Conservation (phyloP, 2,888 invertebrate species). For the Yponomeuta cagnagella region DNA sequence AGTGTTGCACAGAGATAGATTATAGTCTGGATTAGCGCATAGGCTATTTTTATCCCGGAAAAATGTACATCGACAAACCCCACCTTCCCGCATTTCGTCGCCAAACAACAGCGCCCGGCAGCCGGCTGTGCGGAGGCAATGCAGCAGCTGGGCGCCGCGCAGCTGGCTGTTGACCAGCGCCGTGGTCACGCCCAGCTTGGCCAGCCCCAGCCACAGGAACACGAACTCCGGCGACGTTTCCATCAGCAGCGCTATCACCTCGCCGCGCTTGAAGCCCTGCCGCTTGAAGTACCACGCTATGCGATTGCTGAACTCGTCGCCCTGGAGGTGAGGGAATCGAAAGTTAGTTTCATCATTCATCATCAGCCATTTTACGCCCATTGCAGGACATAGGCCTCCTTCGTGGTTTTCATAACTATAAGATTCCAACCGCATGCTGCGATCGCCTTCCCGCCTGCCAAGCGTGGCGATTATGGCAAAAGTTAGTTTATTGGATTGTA, state of each 20-base stretch:
- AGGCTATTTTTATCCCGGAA: too few species aligned
- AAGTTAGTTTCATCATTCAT: background rate
- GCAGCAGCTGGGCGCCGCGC: constrained; percentile 83
- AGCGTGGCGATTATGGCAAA: too few species aligned
- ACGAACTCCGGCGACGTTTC: constrained; percentile 93
- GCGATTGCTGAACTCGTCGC: constrained; percentile 76
- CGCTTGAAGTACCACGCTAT: constrained; percentile 74
- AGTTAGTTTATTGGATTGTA: too few species aligned
- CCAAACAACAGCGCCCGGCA: constrained; percentile 88
- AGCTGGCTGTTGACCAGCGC: constrained; percentile 94
- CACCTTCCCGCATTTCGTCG: constrained; percentile 73
- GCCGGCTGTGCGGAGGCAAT: constrained; percentile 86
- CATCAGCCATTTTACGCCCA: too few species aligned
- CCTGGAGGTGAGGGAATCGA: constrained; percentile 40
- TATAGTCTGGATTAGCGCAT: too few species aligned
- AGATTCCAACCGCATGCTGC: too few species aligned
- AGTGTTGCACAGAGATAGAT: too few species aligned
- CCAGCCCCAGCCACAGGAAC: constrained; percentile 92
- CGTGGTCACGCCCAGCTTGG: constrained; percentile 87
- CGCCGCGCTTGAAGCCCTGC: constrained; percentile 78
- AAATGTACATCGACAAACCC: constrained; percentile 19
- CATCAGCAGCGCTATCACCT: constrained; percentile 91
- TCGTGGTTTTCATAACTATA: too few species aligned
- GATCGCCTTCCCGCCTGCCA: too few species aligned
- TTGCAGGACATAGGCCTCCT: too few species aligned